Percentiles rank a stretch among this genome's conserved stretches.
phyloP scores from a whole-genome alignment of 2,888 invertebrate genomes.

The Andrena minutula region DNA sequence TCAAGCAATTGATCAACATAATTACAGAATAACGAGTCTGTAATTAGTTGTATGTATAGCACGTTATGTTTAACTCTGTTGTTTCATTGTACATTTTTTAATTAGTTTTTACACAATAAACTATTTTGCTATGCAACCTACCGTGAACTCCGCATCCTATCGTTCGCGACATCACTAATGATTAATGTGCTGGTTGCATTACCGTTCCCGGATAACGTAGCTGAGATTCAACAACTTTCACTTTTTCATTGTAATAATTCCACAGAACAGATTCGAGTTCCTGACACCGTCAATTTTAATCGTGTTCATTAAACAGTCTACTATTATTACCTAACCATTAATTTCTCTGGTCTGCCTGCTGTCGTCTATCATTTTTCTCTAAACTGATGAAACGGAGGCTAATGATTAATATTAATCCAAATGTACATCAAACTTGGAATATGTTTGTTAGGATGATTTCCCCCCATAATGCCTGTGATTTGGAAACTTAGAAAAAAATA shows the following conservation, averaged over 20 bases:
- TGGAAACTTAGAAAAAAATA: no score
- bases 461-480: no score
- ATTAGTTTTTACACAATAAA: conserved; percentile 55
- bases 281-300: neutral
- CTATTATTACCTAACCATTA: no score
- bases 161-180: neutral
- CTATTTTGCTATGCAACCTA: conserved; percentile 35
- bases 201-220: neutral
- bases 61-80: conserved; percentile 49
- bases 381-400: no score
- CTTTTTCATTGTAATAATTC: conserved; percentile 4
- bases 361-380: no score
- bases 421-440: no score
- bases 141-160: conserved; percentile 10
- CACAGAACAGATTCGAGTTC: neutral
- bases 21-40: conserved; percentile 79
- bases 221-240: conserved; percentile 15
- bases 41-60: conserved; percentile 45
- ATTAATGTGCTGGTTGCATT: conserved; percentile 18
- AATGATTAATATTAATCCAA: no score
- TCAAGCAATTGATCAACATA: conserved; percentile 83
- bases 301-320: no score
- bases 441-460: no score
- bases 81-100: conserved; percentile 58
- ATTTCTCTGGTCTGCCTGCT: no score